Conservation (phyloP, 2,888 invertebrate species). For the Coenonympha glycerion region DNA sequence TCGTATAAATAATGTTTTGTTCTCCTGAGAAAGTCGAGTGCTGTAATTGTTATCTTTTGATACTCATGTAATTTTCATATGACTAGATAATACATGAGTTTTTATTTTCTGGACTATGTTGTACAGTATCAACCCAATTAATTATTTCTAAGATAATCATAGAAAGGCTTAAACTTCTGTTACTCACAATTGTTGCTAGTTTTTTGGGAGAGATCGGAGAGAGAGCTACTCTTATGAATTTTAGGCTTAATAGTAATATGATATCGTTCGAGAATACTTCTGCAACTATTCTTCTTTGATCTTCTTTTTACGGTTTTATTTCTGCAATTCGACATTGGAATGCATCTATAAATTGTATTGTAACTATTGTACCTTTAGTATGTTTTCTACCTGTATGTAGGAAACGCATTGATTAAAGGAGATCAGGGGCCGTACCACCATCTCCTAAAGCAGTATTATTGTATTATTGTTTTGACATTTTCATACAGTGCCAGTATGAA, state of each 20-base stretch:
- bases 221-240: conserved; percentile 52
- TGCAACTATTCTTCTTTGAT: conserved; percentile 35
- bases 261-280: conserved; percentile 55
- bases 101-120: too few relatives aligned
- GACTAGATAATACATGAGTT: background rate
- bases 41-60: conserved; percentile 35
- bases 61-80: background rate
- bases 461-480: too few relatives aligned
- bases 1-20: conserved; percentile 33
- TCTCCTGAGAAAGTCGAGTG: conserved; percentile 47
- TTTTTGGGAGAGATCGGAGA: conserved; percentile 53
- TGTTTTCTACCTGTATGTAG: too few relatives aligned
- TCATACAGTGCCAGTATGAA: too few relatives aligned
- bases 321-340: background rate
- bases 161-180: conserved; percentile 28
- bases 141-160: too few relatives aligned
- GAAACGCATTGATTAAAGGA: too few relatives aligned
- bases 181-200: conserved; percentile 61
- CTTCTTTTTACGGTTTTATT: conserved; percentile 40
- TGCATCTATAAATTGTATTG: too few relatives aligned
- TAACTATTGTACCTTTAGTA: too few relatives aligned
- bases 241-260: conserved; percentile 65
- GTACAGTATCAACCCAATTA: too few relatives aligned
- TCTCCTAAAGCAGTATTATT: too few relatives aligned
- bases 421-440: too few relatives aligned